Conservation (phyloP, 2,888 invertebrate species). For the Eupithecia abbreviata region DNA sequence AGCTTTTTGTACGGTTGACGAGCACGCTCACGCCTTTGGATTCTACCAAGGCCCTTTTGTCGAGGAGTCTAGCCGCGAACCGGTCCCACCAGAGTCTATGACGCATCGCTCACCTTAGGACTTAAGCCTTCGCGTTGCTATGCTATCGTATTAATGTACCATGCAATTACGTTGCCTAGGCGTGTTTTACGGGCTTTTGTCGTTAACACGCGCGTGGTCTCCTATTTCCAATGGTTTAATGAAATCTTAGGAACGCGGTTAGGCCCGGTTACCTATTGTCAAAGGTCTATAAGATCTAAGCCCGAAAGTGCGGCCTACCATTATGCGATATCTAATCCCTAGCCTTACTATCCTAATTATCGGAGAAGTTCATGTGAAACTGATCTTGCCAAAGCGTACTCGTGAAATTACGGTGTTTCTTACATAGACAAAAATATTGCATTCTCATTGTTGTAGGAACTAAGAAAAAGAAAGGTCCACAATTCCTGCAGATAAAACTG, state of each 20-base stretch:
- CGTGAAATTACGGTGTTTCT: not conserved
- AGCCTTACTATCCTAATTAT: not conserved
- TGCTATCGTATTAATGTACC: conserved; percentile 34
- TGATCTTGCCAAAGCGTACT: not conserved
- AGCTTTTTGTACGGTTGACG: conserved; percentile 58
- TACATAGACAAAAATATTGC: not conserved
- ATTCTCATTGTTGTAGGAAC: not conserved
- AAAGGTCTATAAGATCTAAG: not conserved
- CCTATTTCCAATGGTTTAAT: not conserved
- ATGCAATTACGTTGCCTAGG: conserved; percentile 22
- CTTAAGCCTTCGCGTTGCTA: conserved; percentile 59
- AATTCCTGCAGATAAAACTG: not conserved
- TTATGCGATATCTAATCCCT: not conserved
- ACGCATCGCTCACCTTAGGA: conserved; percentile 67
- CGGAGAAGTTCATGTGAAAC: not conserved
- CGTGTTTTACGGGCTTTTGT: not conserved
- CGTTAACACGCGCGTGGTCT: not conserved
- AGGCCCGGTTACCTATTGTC: not conserved
- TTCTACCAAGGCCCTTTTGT: conserved; percentile 64
- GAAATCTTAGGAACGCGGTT: not conserved
- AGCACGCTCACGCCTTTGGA: conserved; percentile 66
- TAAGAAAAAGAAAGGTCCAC: not conserved
- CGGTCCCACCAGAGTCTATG: conserved; percentile 66
- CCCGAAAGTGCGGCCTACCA: not conserved
- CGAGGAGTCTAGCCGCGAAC: conserved; percentile 68